phyloP scores from a whole-genome alignment of 1,140 invertebrate species.

The Chlorops oryzae region DNA sequence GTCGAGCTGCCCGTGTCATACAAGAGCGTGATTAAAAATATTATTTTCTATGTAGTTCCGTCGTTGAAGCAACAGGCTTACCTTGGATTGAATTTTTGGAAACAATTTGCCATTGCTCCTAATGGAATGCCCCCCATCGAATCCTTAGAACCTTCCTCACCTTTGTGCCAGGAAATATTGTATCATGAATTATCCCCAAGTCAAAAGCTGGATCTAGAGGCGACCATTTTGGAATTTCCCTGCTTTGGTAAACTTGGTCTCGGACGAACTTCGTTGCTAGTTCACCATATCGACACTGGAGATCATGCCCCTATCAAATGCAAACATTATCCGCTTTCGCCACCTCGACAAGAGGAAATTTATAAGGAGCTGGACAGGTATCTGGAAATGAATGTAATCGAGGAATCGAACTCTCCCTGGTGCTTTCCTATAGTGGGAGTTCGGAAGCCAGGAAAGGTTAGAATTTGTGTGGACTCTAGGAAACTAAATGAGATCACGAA shows the following conservation, averaged over 20 bases:
- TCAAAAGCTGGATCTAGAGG: too few relatives aligned
- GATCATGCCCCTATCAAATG: neutral
- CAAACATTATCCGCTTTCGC: slow-evolving; percentile 14
- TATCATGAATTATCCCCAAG: too few relatives aligned
- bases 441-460: slow-evolving; percentile 9
- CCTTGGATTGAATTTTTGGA: slow-evolving; percentile 11
- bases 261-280: neutral
- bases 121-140: too few relatives aligned
- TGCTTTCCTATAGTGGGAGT: slow-evolving; percentile 11
- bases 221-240: neutral
- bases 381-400: slow-evolving; percentile 13
- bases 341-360: slow-evolving; percentile 15
- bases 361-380: slow-evolving; percentile 14
- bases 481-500: slow-evolving; percentile 10
- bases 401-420: slow-evolving; percentile 16
- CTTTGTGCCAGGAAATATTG: too few relatives aligned
- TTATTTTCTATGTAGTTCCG: too few relatives aligned
- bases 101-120: too few relatives aligned
- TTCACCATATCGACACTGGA: neutral
- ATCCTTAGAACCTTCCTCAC: too few relatives aligned
- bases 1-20: too few relatives aligned
- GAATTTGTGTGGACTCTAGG: slow-evolving; percentile 9
- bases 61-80: neutral
- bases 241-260: neutral
- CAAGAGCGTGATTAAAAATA: too few relatives aligned